A percentile compares a stretch with the other conserved stretches of the same genome.
phyloP scores from a whole-genome alignment of 2,113 vertebrate genomes.

The Isurus oxyrinchus region DNA sequence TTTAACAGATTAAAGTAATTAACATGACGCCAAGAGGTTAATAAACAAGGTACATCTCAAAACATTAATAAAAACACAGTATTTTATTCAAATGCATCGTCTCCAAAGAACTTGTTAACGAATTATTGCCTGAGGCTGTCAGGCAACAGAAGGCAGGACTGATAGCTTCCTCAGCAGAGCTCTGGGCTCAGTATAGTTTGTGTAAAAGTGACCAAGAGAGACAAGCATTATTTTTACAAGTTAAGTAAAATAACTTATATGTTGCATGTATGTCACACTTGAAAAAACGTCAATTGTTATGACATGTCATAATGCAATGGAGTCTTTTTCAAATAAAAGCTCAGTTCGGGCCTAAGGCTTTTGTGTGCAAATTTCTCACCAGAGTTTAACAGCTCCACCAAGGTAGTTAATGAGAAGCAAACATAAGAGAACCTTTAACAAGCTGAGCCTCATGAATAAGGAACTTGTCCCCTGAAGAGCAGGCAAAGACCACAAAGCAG shows the following conservation, averaged over 20 bases:
- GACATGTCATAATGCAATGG: background rate
- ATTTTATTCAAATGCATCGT: background rate
- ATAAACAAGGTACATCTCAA: conserved; percentile 10
- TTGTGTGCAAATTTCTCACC: background rate
- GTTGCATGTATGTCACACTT: background rate
- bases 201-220: background rate
- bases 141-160: background rate
- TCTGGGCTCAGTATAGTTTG: background rate
- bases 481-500: conserved; percentile 18
- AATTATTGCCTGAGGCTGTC: background rate
- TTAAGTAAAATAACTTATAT: background rate
- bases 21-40: background rate
- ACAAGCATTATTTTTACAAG: background rate
- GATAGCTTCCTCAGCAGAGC: background rate
- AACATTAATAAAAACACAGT: background rate
- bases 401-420: background rate
- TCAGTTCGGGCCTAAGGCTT: background rate
- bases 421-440: conserved; percentile 8
- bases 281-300: background rate
- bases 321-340: background rate
- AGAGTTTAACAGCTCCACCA: background rate
- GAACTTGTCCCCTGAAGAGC: background rate
- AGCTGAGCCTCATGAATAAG: background rate
- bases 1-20: background rate
- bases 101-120: background rate